phyloP scores from a whole-genome alignment of 2,113 vertebrate species.

The Cyanoderma ruficeps region DNA sequence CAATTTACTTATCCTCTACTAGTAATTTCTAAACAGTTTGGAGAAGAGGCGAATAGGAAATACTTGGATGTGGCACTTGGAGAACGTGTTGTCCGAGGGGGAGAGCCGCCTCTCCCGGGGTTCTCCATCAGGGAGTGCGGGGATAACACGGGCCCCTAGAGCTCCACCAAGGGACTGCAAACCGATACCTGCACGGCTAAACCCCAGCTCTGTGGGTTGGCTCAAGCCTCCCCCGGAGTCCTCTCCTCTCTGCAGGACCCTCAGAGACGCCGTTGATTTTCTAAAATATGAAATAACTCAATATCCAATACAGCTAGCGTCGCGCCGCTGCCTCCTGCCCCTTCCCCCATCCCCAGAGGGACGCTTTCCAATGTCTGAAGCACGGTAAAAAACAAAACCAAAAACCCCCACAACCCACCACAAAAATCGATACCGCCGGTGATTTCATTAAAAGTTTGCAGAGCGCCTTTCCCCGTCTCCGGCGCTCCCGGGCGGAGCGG shows the following conservation, averaged over 20 bases:
- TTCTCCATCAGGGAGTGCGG: not conserved
- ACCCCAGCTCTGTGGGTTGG: not conserved
- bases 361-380: not conserved
- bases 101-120: not conserved
- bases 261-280: not conserved
- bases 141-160: not conserved
- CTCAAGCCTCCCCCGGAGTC: not conserved
- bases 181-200: not conserved
- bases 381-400: not conserved
- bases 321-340: not conserved
- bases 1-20: conserved; percentile 72
- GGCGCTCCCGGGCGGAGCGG: not conserved
- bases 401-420: not conserved
- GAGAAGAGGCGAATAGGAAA: not conserved
- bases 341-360: not conserved
- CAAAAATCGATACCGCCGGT: not conserved
- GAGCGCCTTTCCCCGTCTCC: not conserved
- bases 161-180: not conserved
- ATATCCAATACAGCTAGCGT: not conserved
- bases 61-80: not conserved
- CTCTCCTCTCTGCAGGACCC: not conserved
- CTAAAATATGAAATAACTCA: not conserved
- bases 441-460: not conserved
- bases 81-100: not conserved
- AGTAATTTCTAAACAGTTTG: conserved; percentile 66